Evolutionary conservation across 2,888 invertebrate species (phyloP).

Genomic region (Ceratothoa steindachneri): DNA sequence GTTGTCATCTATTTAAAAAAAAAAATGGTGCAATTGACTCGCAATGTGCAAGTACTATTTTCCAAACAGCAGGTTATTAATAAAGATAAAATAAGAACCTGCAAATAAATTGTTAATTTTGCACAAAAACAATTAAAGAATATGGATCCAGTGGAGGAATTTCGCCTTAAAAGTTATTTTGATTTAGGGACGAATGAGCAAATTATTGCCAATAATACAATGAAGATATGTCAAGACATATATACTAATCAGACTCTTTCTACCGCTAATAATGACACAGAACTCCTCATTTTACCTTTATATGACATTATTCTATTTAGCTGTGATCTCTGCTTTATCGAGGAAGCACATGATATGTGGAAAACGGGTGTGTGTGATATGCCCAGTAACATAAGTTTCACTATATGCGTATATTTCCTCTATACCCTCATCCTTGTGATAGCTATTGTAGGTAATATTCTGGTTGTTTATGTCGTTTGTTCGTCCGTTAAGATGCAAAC

Average conservation of each 20-base stretch:
- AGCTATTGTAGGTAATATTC: slow-evolving; percentile 56
- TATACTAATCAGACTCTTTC: background rate
- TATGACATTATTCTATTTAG: background rate
- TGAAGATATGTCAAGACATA: background rate
- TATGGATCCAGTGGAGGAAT: background rate
- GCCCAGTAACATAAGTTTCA: slow-evolving; percentile 43
- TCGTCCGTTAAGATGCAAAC: slow-evolving; percentile 81
- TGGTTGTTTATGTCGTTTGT: slow-evolving; percentile 80
- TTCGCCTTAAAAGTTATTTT: background rate
- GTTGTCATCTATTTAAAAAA: too few species aligned
- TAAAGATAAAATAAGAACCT: too few species aligned
- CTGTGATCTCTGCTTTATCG: slow-evolving; percentile 23
- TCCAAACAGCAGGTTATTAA: too few species aligned
- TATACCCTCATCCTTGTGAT: slow-evolving; percentile 55
- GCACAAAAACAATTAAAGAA: background rate
- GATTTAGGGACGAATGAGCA: background rate
- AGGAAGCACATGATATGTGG: slow-evolving; percentile 21
- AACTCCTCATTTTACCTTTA: too few species aligned
- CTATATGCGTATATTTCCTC: slow-evolving; percentile 54
- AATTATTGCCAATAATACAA: background rate
- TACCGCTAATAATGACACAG: background rate
- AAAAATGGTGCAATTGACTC: too few species aligned
- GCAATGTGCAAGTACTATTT: too few species aligned
- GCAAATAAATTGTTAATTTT: too few species aligned
- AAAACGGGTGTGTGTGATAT: slow-evolving; percentile 20